Evolutionary conservation across 2,113 vertebrate genomes (phyloP), one percentile per base, ranked within the genome.

Genomic region (Penelope pileata): DNA sequence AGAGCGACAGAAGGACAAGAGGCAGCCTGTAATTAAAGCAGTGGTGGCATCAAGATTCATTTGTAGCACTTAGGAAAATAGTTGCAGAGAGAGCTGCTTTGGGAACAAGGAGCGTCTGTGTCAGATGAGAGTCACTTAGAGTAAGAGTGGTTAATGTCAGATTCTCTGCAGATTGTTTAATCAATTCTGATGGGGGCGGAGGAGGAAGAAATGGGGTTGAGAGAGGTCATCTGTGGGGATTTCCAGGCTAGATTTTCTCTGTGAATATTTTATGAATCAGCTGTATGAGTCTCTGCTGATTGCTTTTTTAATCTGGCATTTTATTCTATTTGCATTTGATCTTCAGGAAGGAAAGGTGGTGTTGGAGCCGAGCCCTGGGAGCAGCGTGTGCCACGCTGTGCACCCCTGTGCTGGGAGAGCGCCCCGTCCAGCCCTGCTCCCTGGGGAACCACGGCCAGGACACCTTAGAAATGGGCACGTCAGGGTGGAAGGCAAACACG

Each of bases 191-290:
- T 74, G 76, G 74, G 13, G 34, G 56, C 1, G 2, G 43, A 26
- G 42, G 36, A 67, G 68, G 51, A 24, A 85, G 66, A 22, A 32
- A 42, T 12, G 50, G 47, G 47, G 53, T 32, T 30, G 48, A 32
- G 67, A 48, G 45, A 16, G 69, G 9, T 75, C 76, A 59, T 63
- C 76, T 22, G 1, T 12, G 76, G 83, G 91, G 94, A 89, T 83
- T 91, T 94, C 94, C 78, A 12, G 21, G n/a, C n/a, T 12, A 64
- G 81, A 69, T 73, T 75, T 59, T 43, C 60, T 62, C 77, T 2
- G 3, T 78, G 69, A 91, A 89, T 88, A 34, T 78, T 91, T 92
- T 48, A 89, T 93, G 92, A 91, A n/a, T 84, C 64, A 86, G 80
- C 83, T 93, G 47, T 14, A 48, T 23, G 83, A 86, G 38, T 54